Base-by-base conservation (phyloP, 2,888 invertebrate species). In the Heliconius erato region DNA sequence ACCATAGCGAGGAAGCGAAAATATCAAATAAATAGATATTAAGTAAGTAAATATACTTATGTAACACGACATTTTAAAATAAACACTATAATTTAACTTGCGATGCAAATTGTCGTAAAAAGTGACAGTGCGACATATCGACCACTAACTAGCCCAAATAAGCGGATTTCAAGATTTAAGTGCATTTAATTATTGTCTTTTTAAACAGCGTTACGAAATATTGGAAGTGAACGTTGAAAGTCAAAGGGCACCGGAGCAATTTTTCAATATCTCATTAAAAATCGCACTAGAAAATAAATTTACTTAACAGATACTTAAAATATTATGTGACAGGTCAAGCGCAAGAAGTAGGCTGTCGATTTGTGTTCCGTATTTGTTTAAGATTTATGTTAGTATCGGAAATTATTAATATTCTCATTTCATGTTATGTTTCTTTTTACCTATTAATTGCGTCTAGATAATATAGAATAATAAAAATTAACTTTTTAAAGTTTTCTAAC, bases 101-200 rank as follows among this genome's bases (percentile, higher is more conserved):
- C 16, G 11, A n/a, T 76, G n/a, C 14, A n/a, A 76, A 76, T 63
- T 76, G 63, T 63, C 32, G n/a, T 63, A 76, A 76, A 74, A 76
- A 63, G 32, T 35, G 59, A 76, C 72, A 72, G 72, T 63, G 26
- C n/a, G 26, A 63, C 63, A 63, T 76, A 76, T 76, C 63, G 40
- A 40, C 74, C 49, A 44, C 84, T 84, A 84, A 84, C 83, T 83
- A 79, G 83, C 82, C 67, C 81, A 80, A 84, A 84, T 82, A 80
- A 72, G 77, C 82, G 80, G 59, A 40, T 76, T 76, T 59, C 76
- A 35, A 79, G 80, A 84, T 83, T 80, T 80, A 82, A 69, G 74
- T 80, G 72, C 69, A 35, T 78, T 76, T 76, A 76, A 84, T 82
- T 82, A 83, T 79, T 78, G 78, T 54, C 28, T 76, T 80, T 28